Conservation (phyloP, 2,113 vertebrate species). For the Triplophysa tibetana region DNA sequence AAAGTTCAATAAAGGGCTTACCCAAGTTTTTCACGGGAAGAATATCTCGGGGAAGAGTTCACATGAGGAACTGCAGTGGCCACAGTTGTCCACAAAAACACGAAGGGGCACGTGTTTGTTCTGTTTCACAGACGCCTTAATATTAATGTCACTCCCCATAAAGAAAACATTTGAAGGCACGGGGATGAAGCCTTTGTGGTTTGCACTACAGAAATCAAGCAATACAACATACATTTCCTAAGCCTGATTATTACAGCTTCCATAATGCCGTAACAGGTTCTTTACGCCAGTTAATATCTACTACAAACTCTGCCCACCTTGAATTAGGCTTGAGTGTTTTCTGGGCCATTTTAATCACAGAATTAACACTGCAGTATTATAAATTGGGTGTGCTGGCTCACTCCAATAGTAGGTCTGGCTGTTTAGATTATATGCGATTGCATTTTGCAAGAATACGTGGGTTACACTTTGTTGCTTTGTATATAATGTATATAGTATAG, state of each 20-base stretch:
- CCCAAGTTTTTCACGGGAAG: constrained; percentile 43
- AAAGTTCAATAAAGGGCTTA: not conserved
- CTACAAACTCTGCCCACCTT: not conserved
- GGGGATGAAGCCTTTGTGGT: not conserved
- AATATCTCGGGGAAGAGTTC: constrained; percentile 33
- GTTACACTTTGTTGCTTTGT: no score
- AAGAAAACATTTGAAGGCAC: constrained; percentile 34
- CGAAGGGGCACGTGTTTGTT: constrained; percentile 38
- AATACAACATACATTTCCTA: not conserved
- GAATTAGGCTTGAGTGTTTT: not conserved
- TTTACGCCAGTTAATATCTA: not conserved
- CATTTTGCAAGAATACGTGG: no score
- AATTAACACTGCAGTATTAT: not conserved
- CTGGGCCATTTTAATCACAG: not conserved
- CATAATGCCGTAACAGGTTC: not conserved
- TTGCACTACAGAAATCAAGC: not conserved
- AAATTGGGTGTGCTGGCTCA: no score
- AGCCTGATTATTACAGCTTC: not conserved
- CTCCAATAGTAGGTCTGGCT: no score
- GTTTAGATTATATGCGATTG: no score
- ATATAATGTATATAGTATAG: no score
- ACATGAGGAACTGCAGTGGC: constrained; percentile 34
- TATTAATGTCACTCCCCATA: constrained; percentile 37
- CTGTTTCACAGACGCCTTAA: constrained; percentile 29
- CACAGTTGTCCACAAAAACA: constrained; percentile 50